Evolutionary conservation across 2,797 vertebrate genomes (phyloP), one percentile per base, ranked within the genome.

Genomic region (Enteromius radiatus): DNA sequence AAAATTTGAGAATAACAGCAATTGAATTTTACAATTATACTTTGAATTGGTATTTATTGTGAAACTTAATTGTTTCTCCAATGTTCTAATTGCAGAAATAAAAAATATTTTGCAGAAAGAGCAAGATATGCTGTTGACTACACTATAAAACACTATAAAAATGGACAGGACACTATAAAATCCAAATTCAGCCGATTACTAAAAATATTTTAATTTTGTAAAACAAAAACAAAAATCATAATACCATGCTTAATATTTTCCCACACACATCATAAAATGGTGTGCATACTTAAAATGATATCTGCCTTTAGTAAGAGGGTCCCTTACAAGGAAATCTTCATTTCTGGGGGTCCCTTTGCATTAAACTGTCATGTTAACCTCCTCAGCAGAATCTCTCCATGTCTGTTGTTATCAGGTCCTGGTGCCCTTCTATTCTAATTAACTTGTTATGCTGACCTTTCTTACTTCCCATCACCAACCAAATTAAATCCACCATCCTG

Each of bases 201-300:
- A 21, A 31, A 21, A 52, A 2, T 11, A 19, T 7, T 47, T 70
- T 12, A 21, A 33, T 5, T 12, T 19, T 21, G 26, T 21, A 36
- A 36, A 36, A 36, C 33, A 4, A 2, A 33, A n/a, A n/a, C n/a
- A 31, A 2, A 31, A 31, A 31, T 31, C 3, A 52, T 33, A 33
- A 49, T 73, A 8, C 19, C 70, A 36, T 54, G 28, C 33, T 56
- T 54, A 52, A 73, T 54, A 36, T 23, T 75, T 33, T 75, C 54
- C 11, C 71, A 38, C 21, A 36, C 19, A 52, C 17, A 52, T 6
- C 5, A 52, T 33, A 73, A 73, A 73, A 21, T 4, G 8, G 26
- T 52, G 28, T 52, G 69, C 19, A 21, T 73, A 73, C 26, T 7
- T 33, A 19, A 33, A 70, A 31, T 45, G 9, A 28, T 17, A 70